Percentiles rank a stretch among this genome's conserved stretches.
These are phyloP conservation scores for Neogale vison DNA, from an alignment of 2,113 vertebrate genomes.

Conservation along the genomic window DNA sequence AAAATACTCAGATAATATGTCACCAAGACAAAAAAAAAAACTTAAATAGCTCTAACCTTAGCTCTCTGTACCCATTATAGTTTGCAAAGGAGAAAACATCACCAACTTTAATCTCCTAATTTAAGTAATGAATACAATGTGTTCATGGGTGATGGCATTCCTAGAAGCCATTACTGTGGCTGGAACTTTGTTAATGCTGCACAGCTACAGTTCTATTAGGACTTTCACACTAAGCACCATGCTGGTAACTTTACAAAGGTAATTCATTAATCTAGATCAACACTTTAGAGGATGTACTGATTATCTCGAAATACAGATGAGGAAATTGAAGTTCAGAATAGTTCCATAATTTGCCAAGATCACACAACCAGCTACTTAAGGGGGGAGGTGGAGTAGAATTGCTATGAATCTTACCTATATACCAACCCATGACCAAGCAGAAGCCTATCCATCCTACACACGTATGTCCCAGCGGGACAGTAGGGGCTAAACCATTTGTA, in stretches of 20 bases:
- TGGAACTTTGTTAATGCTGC: slow-evolving; percentile 72
- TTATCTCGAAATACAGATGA: slow-evolving; percentile 4
- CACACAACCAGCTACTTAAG: not conserved
- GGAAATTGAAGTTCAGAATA: not conserved
- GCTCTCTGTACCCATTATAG: slow-evolving; percentile 59
- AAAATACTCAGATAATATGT: slow-evolving; percentile 71
- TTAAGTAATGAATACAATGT: slow-evolving; percentile 78
- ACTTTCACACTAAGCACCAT: slow-evolving; percentile 68
- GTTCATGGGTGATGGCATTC: slow-evolving; percentile 64
- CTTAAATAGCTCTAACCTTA: slow-evolving; percentile 76
- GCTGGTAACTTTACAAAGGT: not conserved
- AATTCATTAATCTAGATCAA: not conserved
- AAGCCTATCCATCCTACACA: not conserved
- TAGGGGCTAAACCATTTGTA: not conserved
- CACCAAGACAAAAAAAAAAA: slow-evolving; percentile 73
- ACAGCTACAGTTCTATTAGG: slow-evolving; percentile 74
- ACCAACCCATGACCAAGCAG: not conserved
- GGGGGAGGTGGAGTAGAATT: not conserved
- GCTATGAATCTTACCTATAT: not conserved
- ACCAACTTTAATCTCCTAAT: slow-evolving; percentile 71
- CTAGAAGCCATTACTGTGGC: slow-evolving; percentile 74
- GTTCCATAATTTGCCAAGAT: not conserved
- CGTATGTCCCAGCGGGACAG: not conserved
- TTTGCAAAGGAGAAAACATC: slow-evolving; percentile 71
- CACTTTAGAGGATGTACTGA: not conserved